Evolutionary conservation across 2,113 vertebrate species (phyloP).

Genomic region (Fulica atra): DNA sequence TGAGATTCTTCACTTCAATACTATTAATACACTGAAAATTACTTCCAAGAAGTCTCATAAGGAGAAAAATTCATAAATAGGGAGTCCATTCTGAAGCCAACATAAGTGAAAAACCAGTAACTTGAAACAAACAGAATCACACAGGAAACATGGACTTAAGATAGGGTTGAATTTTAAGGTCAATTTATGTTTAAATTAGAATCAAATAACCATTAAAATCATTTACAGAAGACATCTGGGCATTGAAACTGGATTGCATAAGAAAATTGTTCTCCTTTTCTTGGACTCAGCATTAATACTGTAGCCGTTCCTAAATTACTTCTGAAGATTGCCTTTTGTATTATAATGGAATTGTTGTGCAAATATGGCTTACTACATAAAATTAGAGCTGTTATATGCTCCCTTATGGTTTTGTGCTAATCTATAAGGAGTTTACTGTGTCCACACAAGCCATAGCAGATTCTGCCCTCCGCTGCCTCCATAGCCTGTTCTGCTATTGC

Average conservation of each 20-base stretch:
- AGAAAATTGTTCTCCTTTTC: constrained; percentile 65
- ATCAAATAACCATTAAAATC: constrained; percentile 70
- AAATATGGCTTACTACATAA: constrained; percentile 69
- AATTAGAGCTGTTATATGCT: constrained; percentile 53
- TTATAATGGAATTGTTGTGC: constrained; percentile 70
- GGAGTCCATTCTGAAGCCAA: neutral
- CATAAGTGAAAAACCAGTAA: neutral
- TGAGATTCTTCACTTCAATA: neutral
- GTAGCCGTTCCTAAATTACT: constrained; percentile 60
- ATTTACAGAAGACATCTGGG: constrained; percentile 50
- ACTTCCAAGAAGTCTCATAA: neutral
- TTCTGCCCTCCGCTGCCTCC: constrained; percentile 63
- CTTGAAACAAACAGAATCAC: constrained; percentile 52
- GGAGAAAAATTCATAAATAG: neutral
- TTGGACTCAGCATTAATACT: constrained; percentile 64
- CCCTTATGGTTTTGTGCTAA: constrained; percentile 14
- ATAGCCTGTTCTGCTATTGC: neutral
- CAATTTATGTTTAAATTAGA: constrained; percentile 71
- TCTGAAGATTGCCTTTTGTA: constrained; percentile 66
- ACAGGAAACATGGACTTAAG: neutral
- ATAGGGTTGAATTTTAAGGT: constrained; percentile 37
- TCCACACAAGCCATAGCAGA: neutral
- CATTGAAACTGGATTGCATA: constrained; percentile 1
- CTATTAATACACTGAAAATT: neutral
- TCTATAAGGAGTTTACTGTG: constrained; percentile 12